These are phyloP conservation scores for Drosophila conformis DNA, from an alignment of 2,888 invertebrate species.

Conservation along the genomic window DNA sequence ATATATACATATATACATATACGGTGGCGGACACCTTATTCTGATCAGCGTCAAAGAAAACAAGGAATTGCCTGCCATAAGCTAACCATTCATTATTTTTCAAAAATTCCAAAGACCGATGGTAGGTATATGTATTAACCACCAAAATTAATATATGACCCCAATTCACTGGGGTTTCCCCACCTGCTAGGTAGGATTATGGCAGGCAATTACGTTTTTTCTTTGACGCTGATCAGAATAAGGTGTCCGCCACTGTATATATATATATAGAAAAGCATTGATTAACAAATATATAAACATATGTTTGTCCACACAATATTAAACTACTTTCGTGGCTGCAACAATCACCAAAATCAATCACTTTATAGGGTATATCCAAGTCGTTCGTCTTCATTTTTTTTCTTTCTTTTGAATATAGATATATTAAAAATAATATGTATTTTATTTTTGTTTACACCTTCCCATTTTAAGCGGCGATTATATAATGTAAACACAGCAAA, in stretches of 20 bases:
- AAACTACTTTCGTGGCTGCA: neutral
- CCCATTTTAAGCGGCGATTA: constrained; percentile 46
- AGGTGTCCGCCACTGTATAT: too few relatives aligned
- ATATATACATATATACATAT: neutral
- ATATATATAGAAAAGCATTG: neutral
- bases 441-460: constrained; percentile 49
- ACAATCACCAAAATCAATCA: neutral
- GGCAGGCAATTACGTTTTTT: too few relatives aligned
- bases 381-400: neutral
- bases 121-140: too few relatives aligned
- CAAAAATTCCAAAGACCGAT: too few relatives aligned
- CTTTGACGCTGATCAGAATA: too few relatives aligned
- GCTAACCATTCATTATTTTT: too few relatives aligned
- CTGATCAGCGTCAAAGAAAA: too few relatives aligned
- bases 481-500: constrained; percentile 63
- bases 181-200: too few relatives aligned
- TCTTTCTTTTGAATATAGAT: constrained; percentile 17
- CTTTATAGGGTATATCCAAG: neutral
- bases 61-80: too few relatives aligned
- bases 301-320: neutral
- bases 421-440: constrained; percentile 21
- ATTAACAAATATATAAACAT: neutral
- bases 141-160: too few relatives aligned
- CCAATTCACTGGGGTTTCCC: too few relatives aligned
- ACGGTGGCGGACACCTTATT: too few relatives aligned